Base-by-base conservation (phyloP, 2,888 invertebrate genomes). In the Dasypogon diadema region DNA sequence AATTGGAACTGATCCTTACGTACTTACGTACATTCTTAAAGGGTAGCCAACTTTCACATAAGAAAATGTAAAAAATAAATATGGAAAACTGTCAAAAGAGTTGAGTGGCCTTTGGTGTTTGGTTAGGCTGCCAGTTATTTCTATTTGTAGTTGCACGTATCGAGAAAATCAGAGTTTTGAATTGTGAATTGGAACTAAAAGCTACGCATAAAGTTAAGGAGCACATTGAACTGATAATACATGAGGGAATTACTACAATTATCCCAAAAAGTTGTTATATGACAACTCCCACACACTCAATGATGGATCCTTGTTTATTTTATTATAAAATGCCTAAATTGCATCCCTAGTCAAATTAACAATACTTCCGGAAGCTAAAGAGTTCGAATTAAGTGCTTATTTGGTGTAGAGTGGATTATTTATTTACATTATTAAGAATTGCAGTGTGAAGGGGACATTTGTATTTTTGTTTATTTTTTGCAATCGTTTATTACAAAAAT, bases 251-350 rank as follows among this genome's bases (percentile, higher is more conserved):
- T 42, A 22, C 16, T 18, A 54, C 22, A 21, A 8, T 8, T 30
- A 5, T 30, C 30, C 8, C 30, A 30, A 8, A 12, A 8, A 12
- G 42, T 55, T 10, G 8, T 34, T 42, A 26, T 73, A 58, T 73
- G 73, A 37, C 21, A 14, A 24, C 58, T 37, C 58, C 24, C 5
- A 58, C 14, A 56, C 42, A 24, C 16, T 16, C 46, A 14, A 46
- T 58, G 34, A 73, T 73, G 73, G 37, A 24, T 73, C 58, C 21
- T 14, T 56, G 73, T 56, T 73, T 73, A 58, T 73, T 24, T 42
- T 73, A 12, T 16, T 42, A 42, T 58, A 58, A 73, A 58, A 73
- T 73, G 56, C 73, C 73, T 58, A 42, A 42, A 73, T 8, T 54
- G 34, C 12, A 56, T 56, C 73, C 73, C 73, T 73, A 73, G 70